Conservation (phyloP, 2,888 invertebrate genomes). For the Endomychus coccineus region DNA sequence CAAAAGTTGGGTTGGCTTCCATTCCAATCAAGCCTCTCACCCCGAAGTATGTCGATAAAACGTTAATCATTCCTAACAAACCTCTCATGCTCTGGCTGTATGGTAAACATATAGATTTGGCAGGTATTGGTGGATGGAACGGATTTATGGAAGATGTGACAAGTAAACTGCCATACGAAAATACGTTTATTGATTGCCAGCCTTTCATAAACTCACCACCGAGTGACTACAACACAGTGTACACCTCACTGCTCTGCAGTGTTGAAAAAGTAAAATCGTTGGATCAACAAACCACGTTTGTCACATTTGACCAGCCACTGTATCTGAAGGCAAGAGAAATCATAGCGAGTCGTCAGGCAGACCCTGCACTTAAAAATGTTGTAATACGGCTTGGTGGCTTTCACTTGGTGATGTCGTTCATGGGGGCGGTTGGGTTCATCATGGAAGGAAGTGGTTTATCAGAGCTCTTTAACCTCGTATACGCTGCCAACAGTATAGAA, state of each 20-base stretch:
- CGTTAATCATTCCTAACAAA: not conserved
- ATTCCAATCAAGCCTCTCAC: not conserved
- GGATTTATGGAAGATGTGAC: conserved; percentile 1
- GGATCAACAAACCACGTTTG: conserved; percentile 7
- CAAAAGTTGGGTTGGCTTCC: not conserved
- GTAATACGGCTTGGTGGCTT: conserved; percentile 15
- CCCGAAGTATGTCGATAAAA: not conserved
- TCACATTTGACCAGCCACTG: conserved; percentile 25
- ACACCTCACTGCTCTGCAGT: conserved; percentile 16
- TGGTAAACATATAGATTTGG: not conserved
- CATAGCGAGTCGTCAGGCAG: conserved; percentile 4
- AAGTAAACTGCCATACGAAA: not conserved
- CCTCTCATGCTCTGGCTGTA: not conserved
- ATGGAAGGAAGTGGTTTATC: not conserved
- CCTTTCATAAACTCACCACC: conserved; percentile 18
- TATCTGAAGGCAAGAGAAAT: conserved; percentile 26
- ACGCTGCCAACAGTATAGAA: conserved; percentile 23
- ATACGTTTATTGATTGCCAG: not conserved
- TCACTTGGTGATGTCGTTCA: conserved; percentile 7
- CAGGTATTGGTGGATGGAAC: conserved; percentile 1
- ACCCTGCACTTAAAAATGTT: conserved; percentile 11
- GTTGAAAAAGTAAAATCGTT: conserved; percentile 11
- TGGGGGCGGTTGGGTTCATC: conserved; percentile 1
- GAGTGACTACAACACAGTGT: conserved; percentile 18
- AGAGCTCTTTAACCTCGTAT: conserved; percentile 18